Evolutionary conservation across 2,797 vertebrate genomes (phyloP).

Genomic region (Bufotes viridis): DNA sequence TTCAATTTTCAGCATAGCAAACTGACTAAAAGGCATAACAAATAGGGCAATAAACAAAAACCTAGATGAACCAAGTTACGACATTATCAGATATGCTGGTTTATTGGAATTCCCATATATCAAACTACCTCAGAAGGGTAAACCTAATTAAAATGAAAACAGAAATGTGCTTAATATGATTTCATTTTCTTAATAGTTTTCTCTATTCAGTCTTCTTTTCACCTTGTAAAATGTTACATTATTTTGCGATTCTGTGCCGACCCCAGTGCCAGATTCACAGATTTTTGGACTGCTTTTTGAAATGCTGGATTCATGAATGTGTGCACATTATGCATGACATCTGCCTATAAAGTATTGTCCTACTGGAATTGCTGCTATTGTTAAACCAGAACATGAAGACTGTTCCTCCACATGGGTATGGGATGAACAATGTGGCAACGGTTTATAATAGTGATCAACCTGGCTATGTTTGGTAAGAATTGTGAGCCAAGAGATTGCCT

Average conservation of each 20-base stretch:
- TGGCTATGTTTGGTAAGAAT: constrained; percentile 59
- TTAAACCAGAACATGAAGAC: neutral
- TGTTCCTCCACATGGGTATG: neutral
- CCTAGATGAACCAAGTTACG: neutral
- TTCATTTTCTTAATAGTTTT: neutral
- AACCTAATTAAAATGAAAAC: neutral
- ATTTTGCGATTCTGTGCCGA: neutral
- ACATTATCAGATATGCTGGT: neutral
- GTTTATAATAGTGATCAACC: constrained; percentile 39
- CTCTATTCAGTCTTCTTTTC: neutral
- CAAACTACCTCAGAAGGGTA: neutral
- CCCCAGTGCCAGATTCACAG: neutral
- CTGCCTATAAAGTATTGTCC: neutral
- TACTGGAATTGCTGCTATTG: neutral
- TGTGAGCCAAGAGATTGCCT: constrained; percentile 60
- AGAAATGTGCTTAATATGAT: neutral
- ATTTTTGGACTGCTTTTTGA: too few relatives aligned
- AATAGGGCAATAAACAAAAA: neutral
- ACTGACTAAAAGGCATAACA: neutral
- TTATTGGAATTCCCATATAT: neutral
- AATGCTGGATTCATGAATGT: neutral
- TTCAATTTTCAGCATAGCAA: neutral
- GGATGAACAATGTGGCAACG: constrained; percentile 30
- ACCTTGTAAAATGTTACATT: neutral
- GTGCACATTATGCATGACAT: neutral